Evolutionary conservation across 2,888 invertebrate species (phyloP), one percentile per base, ranked within the genome.

Genomic region (Drosophila eohydei): DNA sequence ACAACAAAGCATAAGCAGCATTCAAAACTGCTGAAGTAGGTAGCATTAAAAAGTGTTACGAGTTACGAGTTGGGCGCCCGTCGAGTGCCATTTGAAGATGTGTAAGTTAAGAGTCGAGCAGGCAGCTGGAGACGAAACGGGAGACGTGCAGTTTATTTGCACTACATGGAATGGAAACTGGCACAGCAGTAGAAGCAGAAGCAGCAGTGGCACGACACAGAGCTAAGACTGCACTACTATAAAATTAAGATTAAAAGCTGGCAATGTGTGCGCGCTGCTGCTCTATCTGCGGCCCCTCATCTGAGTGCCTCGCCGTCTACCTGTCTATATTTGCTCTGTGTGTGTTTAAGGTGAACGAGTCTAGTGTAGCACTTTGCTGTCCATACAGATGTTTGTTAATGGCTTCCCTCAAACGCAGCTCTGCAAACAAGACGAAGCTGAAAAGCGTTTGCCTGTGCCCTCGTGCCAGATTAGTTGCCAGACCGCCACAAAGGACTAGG

Each of bases 181-280:
- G 34, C 46, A 54, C 70, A 58, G 16, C 9, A 65, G 12, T n/a
- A 50, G 38, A 55, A 65, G 40, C n/a, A 55, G 34, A 9, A 52
- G 36, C 16, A 43, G 16, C 40, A 46, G 34, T 62, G 67, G 38
- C 34, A 34, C 34, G 44, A 3, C 12, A 9, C n/a, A 16, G 30
- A 38, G 26, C 38, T 16, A 52, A 38, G 36, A 52, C 26, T 55
- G 44, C 66, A 70, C 76, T 81, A 75, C 78, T 89, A 77, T 88
- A 87, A 86, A 86, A 89, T 86, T 87, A 89, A 82, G 89, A 88
- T 89, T 86, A 89, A 86, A 86, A 84, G 80, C 78, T 26, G 65
- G 69, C 68, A 70, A 58, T 65, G 63, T 83, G 50, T 67, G 75
- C 30, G 38, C 32, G 28, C 26, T 14, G 38, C 36, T 65, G 26